phyloP scores from a whole-genome alignment of 2,888 invertebrate genomes.

The Spodoptera picta region DNA sequence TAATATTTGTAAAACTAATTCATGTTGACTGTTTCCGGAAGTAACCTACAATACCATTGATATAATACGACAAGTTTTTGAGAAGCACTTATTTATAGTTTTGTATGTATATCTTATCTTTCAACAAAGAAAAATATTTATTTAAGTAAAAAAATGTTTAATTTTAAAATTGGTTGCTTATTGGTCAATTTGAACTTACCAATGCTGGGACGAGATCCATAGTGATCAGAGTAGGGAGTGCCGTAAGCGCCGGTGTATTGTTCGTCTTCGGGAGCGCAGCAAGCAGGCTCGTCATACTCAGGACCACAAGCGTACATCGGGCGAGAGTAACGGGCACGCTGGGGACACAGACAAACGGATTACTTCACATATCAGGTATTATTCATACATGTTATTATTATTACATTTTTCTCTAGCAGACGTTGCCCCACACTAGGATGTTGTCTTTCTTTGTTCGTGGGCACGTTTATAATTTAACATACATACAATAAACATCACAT shows the following conservation, averaged over 20 bases:
- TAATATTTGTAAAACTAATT: no score
- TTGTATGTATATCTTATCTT: no score
- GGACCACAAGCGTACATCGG: slow-evolving; percentile 92
- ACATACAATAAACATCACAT: no score
- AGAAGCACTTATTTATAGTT: no score
- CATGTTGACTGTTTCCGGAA: neutral
- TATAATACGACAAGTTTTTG: no score
- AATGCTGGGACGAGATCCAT: slow-evolving; percentile 95
- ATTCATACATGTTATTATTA: neutral
- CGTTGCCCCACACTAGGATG: no score
- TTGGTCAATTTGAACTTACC: slow-evolving; percentile 71
- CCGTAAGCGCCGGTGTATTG: slow-evolving; percentile 97
- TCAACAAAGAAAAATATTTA: no score
- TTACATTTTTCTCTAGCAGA: no score
- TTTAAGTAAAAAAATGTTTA: no score
- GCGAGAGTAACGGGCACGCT: slow-evolving; percentile 92
- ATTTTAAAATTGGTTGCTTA: no score
- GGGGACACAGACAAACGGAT: neutral
- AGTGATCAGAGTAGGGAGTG: slow-evolving; percentile 96
- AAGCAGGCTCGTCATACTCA: slow-evolving; percentile 97
- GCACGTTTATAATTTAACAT: no score
- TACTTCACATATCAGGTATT: neutral
- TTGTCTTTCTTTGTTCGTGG: no score
- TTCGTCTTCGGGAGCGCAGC: slow-evolving; percentile 96
- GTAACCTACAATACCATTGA: neutral